Base-by-base conservation (phyloP, 2,888 invertebrate species). In the Agelastica alni region DNA sequence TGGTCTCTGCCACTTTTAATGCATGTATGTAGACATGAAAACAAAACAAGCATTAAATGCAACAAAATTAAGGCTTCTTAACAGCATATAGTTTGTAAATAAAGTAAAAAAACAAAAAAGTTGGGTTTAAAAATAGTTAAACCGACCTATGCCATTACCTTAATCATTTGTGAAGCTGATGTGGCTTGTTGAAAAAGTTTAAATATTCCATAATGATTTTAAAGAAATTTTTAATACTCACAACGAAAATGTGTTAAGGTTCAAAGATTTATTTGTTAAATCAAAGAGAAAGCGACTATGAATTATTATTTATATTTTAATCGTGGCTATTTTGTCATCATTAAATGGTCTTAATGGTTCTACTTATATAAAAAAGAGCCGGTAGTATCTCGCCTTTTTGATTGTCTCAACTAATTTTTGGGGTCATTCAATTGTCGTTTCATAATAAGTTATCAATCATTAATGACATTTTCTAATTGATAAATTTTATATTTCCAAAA, bases 371-470 rank as follows among this genome's bases (percentile, higher is more conserved):
- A 43, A 43, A 46, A 26, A 36, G n/a, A n/a, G n/a, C 46, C 46
- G 46, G 46, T 46, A 46, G 46, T 46, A 5, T 10, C 13, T 14
- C n/a, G n/a, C n/a, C 7, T 22, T 34, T 32, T 18, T 12, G 12
- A 16, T 12, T 46, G 22, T 34, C 32, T 45, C 13, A 32, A 9
- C 3, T 13, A 45, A 13, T 26, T 32, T 32, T 20, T 32, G 20
- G 18, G 31, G 37, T 47, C 28, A 37, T 37, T 37, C 20, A 37
- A 28, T 47, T 39, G 14, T 30, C 14, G 30, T 47, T 47, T 47
- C 47, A 37, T 22, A 47, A 47, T 39, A 28, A 28, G 37, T 9
- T 16, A 39, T 47, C 47, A 47, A 47, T 47, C 47, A 47, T 17
- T 16, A 10, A 2, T 28, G 34, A 45, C 16, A 12, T 18, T 14